Percentiles rank a stretch among this genome's conserved stretches.
These are phyloP conservation scores for Syngnathus floridae DNA, from an alignment of 2,113 vertebrate species.

Conservation along the genomic window DNA sequence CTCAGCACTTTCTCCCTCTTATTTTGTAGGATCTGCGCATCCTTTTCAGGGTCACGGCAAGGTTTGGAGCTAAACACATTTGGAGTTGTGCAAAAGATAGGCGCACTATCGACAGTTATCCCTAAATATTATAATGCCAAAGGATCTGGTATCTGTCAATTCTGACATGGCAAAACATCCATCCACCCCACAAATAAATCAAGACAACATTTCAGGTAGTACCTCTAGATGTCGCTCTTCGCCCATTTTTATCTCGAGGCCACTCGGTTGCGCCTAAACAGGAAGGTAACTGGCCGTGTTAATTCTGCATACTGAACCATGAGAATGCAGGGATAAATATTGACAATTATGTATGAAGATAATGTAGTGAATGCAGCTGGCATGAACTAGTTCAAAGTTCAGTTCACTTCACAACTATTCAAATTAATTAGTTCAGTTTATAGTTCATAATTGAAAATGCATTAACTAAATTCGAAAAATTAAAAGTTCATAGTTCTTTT, in stretches of 20 bases:
- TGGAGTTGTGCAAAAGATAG: neutral
- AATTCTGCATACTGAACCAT: neutral
- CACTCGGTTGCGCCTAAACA: conserved; percentile 16
- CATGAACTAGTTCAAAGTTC: no score
- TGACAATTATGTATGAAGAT: neutral
- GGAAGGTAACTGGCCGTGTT: neutral
- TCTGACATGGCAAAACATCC: neutral
- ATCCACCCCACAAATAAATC: neutral
- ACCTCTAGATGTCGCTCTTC: conserved; percentile 56
- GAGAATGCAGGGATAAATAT: neutral
- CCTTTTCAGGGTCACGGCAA: neutral
- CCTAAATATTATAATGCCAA: neutral
- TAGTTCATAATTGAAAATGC: no score
- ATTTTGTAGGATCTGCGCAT: neutral
- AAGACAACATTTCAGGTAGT: neutral
- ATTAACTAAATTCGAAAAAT: no score
- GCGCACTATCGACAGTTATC: neutral
- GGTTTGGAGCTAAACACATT: neutral
- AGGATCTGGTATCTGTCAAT: neutral
- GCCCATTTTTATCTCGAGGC: conserved; percentile 10
- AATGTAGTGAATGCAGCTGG: neutral
- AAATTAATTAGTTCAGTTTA: no score
- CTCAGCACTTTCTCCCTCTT: neutral
- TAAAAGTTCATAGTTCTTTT: no score
- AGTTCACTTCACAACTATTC: no score